Evolutionary conservation across 2,888 invertebrate genomes (phyloP), one percentile per base, ranked within the genome.

Genomic region (Erpobdella octoculata): DNA sequence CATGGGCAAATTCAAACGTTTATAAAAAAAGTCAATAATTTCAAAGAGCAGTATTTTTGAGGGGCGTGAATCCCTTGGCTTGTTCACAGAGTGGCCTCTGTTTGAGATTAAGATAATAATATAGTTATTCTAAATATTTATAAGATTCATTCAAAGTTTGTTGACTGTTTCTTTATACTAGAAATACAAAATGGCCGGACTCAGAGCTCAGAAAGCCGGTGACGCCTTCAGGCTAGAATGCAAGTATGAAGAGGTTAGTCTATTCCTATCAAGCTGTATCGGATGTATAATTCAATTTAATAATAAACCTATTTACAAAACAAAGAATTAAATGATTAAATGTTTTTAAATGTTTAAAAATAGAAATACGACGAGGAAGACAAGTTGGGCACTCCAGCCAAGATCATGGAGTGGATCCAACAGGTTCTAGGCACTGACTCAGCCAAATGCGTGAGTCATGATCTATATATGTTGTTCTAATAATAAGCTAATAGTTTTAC

Each of bases 311-410:
- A 3, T 3, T 5, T 6, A 18, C 18, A 21, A 48, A 3, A 21
- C 25, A 48, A 48, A 25, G 18, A 3, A 48, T 48, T 3, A 48
- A 5, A 48, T 48, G 18, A 48, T 5, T 48, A 48, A 9, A 18
- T 53, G 8, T 25, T 53, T 12, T 8, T 53, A 25, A n/a, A 25
- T 4, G 21, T 53, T 53, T 68, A 25, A 48, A n/a, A 8, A 15
- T 38, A 73, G 73, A 73, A 68, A 73, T 73, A 73, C 37, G 73
- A 73, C 65, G 73, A 73, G 66, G 65, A 72, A 36, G 73, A 72
- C 31, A 72, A 71, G 65, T 46, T 72, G 35, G 73, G 73, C 46
- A 73, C 73, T 4, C 73, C 73, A 5, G 18, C 37, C 36, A 68
- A 69, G 9, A 38, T 73, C 46, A 25, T 73, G n/a, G 70, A 61